Base-by-base conservation (phyloP, 2,888 invertebrate species). In the Bugulina stolonifera region DNA sequence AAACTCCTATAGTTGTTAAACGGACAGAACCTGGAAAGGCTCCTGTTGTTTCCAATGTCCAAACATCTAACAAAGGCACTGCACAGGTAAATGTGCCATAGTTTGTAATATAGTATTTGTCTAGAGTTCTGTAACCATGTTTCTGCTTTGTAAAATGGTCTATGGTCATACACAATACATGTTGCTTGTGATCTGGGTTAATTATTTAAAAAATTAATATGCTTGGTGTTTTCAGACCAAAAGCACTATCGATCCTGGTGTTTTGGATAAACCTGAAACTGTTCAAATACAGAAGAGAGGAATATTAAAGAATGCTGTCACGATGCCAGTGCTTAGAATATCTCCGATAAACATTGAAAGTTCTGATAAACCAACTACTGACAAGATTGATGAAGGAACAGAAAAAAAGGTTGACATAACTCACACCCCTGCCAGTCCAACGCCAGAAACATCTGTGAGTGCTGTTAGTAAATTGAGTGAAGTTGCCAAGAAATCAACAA, bases 251-350 rank as follows among this genome's bases (percentile, higher is more conserved):
- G n/a, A n/a, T n/a, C n/a, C n/a, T n/a, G n/a, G n/a, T n/a, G n/a
- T n/a, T n/a, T n/a, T n/a, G 5, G 43, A 43, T 18, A 43, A 43
- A 18, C 10, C 43, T 10, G 34, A 32, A 14, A 32, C 32, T 29
- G 64, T 32, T 29, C 64, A 64, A 32, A 64, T 64, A 64, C 64
- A 64, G 34, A 64, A 64, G n/a, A 64, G 64, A 64, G 64, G 64
- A 3, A 64, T 64, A 5, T 32, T 64, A 3, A 64, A 64, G 32
- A 64, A 64, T 64, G 64, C 64, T 18, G 64, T 64, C 5, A 14
- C 64, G 10, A 64, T 64, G 64, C 57, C 57, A 57, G 23, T 57
- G 5, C 29, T 64, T 32, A 64, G 32, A 27, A 29, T 64, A 32
- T 22, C 64, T 64, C 64, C 64, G 25, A 34, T 64, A 14, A 18